Conservation (phyloP, 2,888 invertebrate species). For the Mythimna pallens region DNA sequence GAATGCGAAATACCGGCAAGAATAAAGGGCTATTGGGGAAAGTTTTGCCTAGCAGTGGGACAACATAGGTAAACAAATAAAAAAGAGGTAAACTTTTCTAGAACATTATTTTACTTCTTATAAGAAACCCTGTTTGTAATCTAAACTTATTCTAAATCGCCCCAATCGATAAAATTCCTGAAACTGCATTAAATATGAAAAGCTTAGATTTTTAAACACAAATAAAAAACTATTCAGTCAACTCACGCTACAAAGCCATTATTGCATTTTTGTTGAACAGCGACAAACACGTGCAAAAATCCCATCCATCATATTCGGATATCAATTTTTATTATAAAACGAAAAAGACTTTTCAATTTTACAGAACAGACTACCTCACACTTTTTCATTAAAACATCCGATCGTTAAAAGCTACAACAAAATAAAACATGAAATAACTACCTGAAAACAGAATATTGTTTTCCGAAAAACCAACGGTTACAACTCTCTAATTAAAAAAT, state of each 20-base stretch:
- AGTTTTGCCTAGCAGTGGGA: too few relatives aligned
- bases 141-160: neutral
- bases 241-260: slow-evolving; percentile 18
- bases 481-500: slow-evolving; percentile 1
- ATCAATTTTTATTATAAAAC: neutral
- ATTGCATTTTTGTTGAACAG: slow-evolving; percentile 3
- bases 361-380: slow-evolving; percentile 4
- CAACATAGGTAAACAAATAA: too few relatives aligned
- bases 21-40: too few relatives aligned
- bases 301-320: slow-evolving; percentile 29
- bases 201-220: neutral
- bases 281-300: slow-evolving; percentile 5
- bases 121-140: neutral
- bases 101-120: too few relatives aligned
- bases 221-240: neutral
- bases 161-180: neutral
- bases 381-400: neutral
- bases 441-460: neutral
- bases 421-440: slow-evolving; percentile 1
- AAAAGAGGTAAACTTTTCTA: too few relatives aligned
- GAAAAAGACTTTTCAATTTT: slow-evolving; percentile 12
- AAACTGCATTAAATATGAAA: neutral
- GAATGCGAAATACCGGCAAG: too few relatives aligned
- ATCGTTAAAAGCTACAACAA: slow-evolving; percentile 3
- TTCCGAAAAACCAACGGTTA: neutral